Percentiles rank a stretch among this genome's conserved stretches.
Evolutionary conservation across 2,113 vertebrate species (phyloP).

Genomic region (Mirounga angustirostris): DNA sequence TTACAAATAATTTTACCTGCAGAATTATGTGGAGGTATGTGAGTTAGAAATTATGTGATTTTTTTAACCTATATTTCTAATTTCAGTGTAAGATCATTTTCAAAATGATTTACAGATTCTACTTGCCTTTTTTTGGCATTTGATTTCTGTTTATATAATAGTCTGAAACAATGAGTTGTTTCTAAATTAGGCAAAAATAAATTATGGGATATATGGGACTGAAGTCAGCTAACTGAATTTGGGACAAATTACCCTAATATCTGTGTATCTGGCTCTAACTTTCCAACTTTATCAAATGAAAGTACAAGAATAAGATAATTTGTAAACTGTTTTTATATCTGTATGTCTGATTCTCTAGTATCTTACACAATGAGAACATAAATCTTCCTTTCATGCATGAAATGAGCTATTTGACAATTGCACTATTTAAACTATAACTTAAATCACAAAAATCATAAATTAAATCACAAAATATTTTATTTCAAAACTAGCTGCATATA

Average conservation of each 20-base stretch:
- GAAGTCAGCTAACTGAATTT: not conserved
- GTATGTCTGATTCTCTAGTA: not conserved
- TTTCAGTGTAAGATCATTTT: not conserved
- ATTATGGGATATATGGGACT: not conserved
- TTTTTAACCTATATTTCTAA: not conserved
- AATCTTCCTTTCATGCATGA: not conserved
- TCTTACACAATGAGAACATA: not conserved
- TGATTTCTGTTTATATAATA: not conserved
- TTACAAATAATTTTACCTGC: constrained; percentile 21
- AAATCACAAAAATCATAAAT: not conserved
- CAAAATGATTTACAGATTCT: not conserved
- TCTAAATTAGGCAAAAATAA: not conserved
- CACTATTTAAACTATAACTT: not conserved
- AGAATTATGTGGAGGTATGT: not conserved
- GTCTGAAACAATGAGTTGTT: not conserved
- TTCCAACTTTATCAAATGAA: constrained; percentile 14
- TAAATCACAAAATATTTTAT: not conserved
- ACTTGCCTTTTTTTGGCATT: not conserved
- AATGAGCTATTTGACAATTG: not conserved
- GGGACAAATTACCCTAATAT: not conserved
- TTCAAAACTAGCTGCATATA: not conserved
- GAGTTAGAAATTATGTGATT: not conserved
- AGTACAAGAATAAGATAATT: not conserved
- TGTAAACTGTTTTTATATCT: not conserved
- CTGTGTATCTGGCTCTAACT: not conserved